These are phyloP conservation scores for Acronicta alni DNA, from an alignment of 2,888 invertebrate genomes.

Conservation along the genomic window DNA sequence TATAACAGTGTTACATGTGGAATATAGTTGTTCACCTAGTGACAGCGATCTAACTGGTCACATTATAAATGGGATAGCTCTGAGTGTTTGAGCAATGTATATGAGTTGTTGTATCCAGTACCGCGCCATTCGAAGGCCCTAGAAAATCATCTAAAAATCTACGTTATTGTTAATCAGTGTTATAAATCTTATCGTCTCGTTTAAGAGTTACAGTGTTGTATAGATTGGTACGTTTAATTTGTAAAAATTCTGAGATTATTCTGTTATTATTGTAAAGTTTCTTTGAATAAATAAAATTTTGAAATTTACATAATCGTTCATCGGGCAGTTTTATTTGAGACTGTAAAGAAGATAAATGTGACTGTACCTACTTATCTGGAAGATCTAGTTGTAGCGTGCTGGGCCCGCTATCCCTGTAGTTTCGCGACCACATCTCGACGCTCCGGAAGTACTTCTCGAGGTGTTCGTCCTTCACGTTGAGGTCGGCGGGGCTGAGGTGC, in stretches of 20 bases:
- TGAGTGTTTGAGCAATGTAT: slow-evolving; percentile 5
- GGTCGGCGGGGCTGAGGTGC: slow-evolving; percentile 63
- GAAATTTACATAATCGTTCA: slow-evolving; percentile 88
- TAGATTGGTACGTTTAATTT: slow-evolving; percentile 87
- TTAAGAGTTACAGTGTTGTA: slow-evolving; percentile 89
- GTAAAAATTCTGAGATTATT: slow-evolving; percentile 86
- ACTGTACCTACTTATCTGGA: slow-evolving; percentile 61
- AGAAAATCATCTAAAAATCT: slow-evolving; percentile 82
- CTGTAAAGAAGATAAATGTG: slow-evolving; percentile 18
- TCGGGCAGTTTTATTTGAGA: slow-evolving; percentile 75
- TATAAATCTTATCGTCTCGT: slow-evolving; percentile 87
- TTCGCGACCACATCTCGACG: slow-evolving; percentile 77
- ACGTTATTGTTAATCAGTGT: slow-evolving; percentile 88
- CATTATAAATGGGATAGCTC: neutral
- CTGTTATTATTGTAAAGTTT: slow-evolving; percentile 88
- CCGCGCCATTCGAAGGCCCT: slow-evolving; percentile 79
- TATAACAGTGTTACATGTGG: slow-evolving; percentile 6
- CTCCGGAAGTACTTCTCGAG: slow-evolving; percentile 82
- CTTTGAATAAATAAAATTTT: slow-evolving; percentile 88
- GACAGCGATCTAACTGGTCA: slow-evolving; percentile 3
- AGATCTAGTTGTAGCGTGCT: slow-evolving; percentile 59
- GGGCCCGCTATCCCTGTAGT: slow-evolving; percentile 56
- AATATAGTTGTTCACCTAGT: slow-evolving; percentile 2
- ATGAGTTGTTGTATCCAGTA: slow-evolving; percentile 75
- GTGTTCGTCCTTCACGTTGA: slow-evolving; percentile 74